These are phyloP conservation scores for Papio anubis DNA, from an alignment of 2,113 vertebrate genomes.

Conservation along the genomic window DNA sequence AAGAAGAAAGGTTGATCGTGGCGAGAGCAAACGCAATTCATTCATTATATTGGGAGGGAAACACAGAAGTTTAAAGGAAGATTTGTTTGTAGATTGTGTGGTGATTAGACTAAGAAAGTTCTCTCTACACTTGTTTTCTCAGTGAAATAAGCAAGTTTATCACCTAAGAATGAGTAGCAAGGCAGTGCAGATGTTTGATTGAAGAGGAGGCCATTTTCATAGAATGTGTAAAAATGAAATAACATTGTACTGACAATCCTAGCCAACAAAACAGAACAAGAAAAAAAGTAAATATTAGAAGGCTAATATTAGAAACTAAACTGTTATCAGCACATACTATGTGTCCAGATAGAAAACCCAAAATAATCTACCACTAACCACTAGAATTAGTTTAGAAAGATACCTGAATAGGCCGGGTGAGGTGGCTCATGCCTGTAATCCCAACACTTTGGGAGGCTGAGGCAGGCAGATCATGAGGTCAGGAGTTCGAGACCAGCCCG, in stretches of 20 bases:
- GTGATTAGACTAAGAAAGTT: not conserved
- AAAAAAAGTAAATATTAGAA: not conserved
- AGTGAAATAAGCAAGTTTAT: not conserved
- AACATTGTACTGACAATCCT: not conserved
- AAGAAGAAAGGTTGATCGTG: not conserved
- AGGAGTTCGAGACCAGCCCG: too few species aligned
- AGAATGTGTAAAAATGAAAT: not conserved
- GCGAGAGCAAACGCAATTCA: not conserved
- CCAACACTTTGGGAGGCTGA: too few species aligned
- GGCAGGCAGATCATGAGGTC: too few species aligned
- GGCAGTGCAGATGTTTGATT: not conserved
- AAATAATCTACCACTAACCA: not conserved
- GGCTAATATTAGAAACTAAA: not conserved
- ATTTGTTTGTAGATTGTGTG: not conserved
- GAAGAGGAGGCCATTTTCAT: not conserved
- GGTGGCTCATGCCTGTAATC: too few species aligned
- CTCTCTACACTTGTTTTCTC: not conserved
- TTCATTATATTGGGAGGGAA: not conserved
- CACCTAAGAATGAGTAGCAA: not conserved
- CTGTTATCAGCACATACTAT: not conserved
- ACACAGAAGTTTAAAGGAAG: not conserved
- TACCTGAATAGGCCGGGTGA: not conserved
- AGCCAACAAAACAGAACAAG: not conserved
- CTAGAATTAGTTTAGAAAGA: not conserved
- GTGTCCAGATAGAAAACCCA: not conserved